Base-by-base conservation (phyloP, 2,113 vertebrate genomes). In the Platysteira castanea region DNA sequence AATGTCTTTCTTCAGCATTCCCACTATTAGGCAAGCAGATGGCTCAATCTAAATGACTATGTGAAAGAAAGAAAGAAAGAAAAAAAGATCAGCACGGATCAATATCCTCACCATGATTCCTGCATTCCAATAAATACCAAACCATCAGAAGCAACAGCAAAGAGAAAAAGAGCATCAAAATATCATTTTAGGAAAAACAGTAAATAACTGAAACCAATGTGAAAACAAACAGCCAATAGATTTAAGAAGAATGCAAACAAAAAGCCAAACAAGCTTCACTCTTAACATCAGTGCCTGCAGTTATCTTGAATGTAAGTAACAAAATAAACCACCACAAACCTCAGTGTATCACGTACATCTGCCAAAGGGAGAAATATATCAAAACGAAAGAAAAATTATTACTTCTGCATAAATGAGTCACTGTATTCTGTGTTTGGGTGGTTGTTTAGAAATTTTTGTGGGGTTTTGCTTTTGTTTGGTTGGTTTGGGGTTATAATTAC, bases 51-150 rank as follows among this genome's bases (percentile, higher is more conserved):
- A 59, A 93, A 95, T 94, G 93, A 95, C 95, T 89, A 89, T 11
- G 52, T 37, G 59, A 75, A 92, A 83, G 26, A 73, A 85, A 76
- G 11, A 42, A 86, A 77, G 10, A 68, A 76, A 69, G 59, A 67
- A 88, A 53, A 63, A 88, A 53, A 70, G 22, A 85, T 26, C 10
- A 90, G 83, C 79, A 84, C 50, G 75, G 69, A 94, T 95, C 89
- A 65, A 89, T 71, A 63, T 37, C 84, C 86, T 79, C 73, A 89
- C 61, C 54, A 64, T 63, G 90, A 96, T 69, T 93, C 79, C 65
- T 76, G 47, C 46, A 87, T 89, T 93, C 77, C 92, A 94, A 96
- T 90, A 96, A 96, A 88, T 82, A 95, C 52, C 91, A 96, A 83
- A 39, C 70, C 59, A 93, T 76, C 79, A 95, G 67, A 30, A 84